Evolutionary conservation across 2,888 invertebrate genomes (phyloP).

Genomic region (Aelia acuminata): DNA sequence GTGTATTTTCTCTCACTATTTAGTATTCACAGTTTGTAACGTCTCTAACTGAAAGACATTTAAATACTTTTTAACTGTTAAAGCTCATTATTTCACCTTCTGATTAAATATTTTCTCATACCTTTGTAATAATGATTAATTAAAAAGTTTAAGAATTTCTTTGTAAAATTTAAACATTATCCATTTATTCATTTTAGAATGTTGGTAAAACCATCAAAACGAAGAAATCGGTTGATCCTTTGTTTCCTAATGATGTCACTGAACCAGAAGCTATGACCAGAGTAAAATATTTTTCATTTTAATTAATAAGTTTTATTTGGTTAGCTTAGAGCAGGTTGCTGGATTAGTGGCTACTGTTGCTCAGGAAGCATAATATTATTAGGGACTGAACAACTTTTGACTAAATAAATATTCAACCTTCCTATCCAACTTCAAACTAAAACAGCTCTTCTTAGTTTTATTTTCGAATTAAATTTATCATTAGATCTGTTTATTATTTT

Average conservation of each 20-base stretch:
- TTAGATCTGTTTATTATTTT: background rate
- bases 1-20: background rate
- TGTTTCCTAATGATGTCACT: background rate
- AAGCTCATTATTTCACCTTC: background rate
- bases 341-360: no score
- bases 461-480: background rate
- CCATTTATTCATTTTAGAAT: background rate
- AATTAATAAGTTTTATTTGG: background rate
- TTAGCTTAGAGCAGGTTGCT: background rate
- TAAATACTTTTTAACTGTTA: background rate
- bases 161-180: background rate
- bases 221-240: background rate
- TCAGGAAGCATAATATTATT: no score
- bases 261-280: background rate
- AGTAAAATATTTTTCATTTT: background rate
- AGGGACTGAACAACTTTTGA: no score
- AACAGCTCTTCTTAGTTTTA: background rate
- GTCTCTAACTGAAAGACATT: background rate
- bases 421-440: background rate
- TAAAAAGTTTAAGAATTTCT: background rate
- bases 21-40: background rate
- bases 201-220: conserved; percentile 6
- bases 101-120: background rate
- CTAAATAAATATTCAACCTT: background rate
- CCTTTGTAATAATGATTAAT: background rate